Base-by-base conservation (phyloP, 2,888 invertebrate genomes). In the Torymus aiolomorphi region DNA sequence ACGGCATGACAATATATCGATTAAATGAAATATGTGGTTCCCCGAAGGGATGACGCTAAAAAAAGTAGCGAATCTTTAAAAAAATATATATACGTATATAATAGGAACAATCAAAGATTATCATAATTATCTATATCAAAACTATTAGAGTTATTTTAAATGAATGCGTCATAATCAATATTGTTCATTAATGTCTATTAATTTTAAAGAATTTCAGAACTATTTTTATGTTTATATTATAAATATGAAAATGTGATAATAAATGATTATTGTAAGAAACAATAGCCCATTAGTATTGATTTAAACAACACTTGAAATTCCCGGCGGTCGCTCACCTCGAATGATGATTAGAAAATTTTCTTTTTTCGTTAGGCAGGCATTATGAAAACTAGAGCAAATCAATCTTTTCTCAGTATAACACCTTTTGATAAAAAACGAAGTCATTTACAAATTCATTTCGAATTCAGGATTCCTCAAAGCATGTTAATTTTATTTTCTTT, bases 201-300 rank as follows among this genome's bases (percentile, higher is more conserved):
- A 65, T 63, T 66, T 42, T 73, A 57, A 14, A 20, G 20, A 16
- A 74, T 66, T 56, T 18, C 16, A 56, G 24, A 54, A 70, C 54
- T 76, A 76, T 76, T 70, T 76, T 76, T 76, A 76, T 56, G 76
- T 76, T 76, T 70, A 63, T 76, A 76, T 62, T 12, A 54, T 63
- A 56, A 61, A 62, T 67, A 20, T 57, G 18, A 74, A 66, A 54
- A 42, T 76, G 76, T 69, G 76, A 76, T 70, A 76, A 76, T 76
- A 76, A 76, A 69, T 66, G 13, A 54, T 62, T 62, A 69, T 75
- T 75, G 18, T 54, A 59, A 66, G 20, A 66, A 56, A 52, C 42
- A 49, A 42, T 42, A 42, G 42, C 42, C 42, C 42, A 42, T 42
- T 16, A 13, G 8, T 65, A 14, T 12, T 18, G 51, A 18, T 66